Evolutionary conservation across 2,797 vertebrate species (phyloP).

Genomic region (Manis pentadactyla): DNA sequence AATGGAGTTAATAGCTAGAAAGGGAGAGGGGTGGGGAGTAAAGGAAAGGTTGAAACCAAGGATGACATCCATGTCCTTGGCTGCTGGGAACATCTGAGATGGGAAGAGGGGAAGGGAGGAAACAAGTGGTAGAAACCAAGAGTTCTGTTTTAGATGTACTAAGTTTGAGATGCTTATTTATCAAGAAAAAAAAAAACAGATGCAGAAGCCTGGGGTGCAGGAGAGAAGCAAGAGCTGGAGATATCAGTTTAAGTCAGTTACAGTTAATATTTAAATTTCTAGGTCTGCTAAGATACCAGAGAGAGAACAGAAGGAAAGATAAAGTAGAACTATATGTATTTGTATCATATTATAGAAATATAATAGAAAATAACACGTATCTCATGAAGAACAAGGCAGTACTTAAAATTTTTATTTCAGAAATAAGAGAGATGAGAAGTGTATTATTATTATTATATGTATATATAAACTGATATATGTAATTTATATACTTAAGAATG

Average conservation of each 20-base stretch:
- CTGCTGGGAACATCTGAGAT: not conserved
- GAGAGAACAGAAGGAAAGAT: not conserved
- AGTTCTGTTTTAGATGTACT: constrained; percentile 5
- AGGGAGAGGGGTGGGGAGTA: not conserved
- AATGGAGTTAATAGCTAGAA: not conserved
- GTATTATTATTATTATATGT: not conserved
- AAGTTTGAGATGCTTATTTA: not conserved
- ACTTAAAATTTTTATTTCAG: constrained; percentile 37
- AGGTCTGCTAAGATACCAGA: not conserved
- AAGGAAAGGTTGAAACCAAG: not conserved
- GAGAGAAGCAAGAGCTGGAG: not conserved
- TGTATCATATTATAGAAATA: not conserved
- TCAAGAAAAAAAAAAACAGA: not conserved
- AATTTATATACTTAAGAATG: not conserved
- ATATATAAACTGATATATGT: not conserved
- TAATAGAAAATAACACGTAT: not conserved
- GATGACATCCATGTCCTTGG: not conserved
- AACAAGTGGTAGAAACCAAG: not conserved
- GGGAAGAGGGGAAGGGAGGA: not conserved
- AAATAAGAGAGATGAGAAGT: not conserved
- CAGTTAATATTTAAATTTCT: not conserved
- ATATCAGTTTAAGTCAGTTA: not conserved
- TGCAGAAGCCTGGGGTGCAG: not conserved
- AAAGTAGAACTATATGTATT: not conserved
- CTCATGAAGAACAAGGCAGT: not conserved